phyloP scores from a whole-genome alignment of 2,888 invertebrate species.

The Leptopilina myrica region DNA sequence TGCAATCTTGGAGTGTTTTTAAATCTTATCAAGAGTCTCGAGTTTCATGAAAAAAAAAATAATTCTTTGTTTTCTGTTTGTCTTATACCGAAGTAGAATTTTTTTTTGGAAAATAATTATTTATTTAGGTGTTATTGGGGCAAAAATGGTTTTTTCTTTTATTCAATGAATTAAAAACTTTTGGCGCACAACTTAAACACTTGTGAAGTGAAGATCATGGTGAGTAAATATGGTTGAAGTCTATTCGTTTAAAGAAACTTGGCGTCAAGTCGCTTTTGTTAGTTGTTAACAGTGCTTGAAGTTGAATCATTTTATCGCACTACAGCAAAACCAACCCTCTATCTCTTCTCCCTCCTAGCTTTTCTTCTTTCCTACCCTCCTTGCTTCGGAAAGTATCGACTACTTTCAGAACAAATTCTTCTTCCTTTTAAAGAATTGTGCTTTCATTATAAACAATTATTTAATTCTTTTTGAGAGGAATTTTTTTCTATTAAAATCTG shows the following conservation, averaged over 20 bases:
- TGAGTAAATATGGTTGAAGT: constrained; percentile 53
- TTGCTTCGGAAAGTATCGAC: constrained; percentile 22
- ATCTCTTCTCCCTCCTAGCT: background rate
- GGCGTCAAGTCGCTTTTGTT: constrained; percentile 65
- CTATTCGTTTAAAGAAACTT: constrained; percentile 66
- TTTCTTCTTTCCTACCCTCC: constrained; percentile 40
- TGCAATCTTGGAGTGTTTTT: constrained; percentile 2
- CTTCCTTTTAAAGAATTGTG: background rate
- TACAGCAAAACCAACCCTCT: constrained; percentile 40
- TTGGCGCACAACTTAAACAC: background rate
- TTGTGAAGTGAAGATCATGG: constrained; percentile 34
- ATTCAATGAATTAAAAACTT: background rate
- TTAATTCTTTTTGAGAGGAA: background rate
- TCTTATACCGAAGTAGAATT: background rate
- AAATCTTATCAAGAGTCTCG: background rate
- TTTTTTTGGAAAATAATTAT: background rate
- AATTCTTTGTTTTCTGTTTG: constrained; percentile 7
- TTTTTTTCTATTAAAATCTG: no score
- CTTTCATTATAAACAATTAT: background rate
- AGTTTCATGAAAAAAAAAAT: constrained; percentile 25
- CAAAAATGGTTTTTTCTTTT: background rate
- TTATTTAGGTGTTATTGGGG: background rate
- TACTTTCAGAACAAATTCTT: constrained; percentile 27
- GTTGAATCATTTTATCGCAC: constrained; percentile 53
- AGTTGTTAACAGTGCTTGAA: constrained; percentile 64